phyloP scores from a whole-genome alignment of 2,888 invertebrate species.

The Drosophila buzzatii region DNA sequence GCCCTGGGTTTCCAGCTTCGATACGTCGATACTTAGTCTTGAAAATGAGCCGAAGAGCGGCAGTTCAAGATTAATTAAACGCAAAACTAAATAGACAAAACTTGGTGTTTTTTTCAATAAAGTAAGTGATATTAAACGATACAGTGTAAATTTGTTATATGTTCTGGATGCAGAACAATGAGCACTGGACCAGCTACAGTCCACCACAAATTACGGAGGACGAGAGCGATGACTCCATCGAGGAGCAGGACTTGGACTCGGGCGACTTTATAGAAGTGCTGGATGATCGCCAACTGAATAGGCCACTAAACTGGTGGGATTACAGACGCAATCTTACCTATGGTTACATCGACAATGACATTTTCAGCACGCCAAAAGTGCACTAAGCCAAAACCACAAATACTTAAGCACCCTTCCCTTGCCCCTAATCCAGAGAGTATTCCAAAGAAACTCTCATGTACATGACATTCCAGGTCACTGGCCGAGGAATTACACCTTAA shows the following conservation, averaged over 20 bases:
- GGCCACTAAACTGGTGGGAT: conserved; percentile 67
- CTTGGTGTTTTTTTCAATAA: no score
- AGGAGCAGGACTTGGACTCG: conserved; percentile 55
- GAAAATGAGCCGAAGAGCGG: no score
- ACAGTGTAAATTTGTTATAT: no score
- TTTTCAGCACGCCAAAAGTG: conserved; percentile 78
- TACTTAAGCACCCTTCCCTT: conserved; percentile 45
- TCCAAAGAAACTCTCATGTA: neutral
- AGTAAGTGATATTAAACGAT: no score
- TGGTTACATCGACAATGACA: conserved; percentile 79
- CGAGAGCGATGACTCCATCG: conserved; percentile 61
- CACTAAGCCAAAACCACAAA: conserved; percentile 25
- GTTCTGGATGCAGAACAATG: no score
- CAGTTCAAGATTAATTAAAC: no score
- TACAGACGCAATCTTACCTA: conserved; percentile 80
- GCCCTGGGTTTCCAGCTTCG: no score
- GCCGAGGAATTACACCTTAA: neutral
- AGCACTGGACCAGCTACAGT: conserved; percentile 83
- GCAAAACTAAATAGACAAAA: no score
- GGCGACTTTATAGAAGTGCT: conserved; percentile 42
- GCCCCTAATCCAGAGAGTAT: conserved; percentile 40
- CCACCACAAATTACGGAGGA: conserved; percentile 43
- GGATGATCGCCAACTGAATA: conserved; percentile 23
- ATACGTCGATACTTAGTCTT: no score
- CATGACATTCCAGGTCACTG: neutral